Percentiles rank a stretch among this genome's conserved stretches.
These are phyloP conservation scores for Chrysomela aeneicollis DNA, from an alignment of 2,888 invertebrate genomes.

Conservation along the genomic window DNA sequence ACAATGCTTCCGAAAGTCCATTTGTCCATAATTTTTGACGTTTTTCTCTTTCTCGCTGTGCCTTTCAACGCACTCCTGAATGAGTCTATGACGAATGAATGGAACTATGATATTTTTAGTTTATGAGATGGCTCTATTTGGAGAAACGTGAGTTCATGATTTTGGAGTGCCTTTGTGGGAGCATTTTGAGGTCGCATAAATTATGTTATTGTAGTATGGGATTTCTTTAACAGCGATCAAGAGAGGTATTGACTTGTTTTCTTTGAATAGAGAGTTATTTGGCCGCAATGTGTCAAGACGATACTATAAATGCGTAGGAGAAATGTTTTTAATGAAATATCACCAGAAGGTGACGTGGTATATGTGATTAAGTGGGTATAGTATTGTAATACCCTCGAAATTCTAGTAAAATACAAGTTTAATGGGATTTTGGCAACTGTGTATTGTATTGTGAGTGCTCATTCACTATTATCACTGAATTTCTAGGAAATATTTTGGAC, in stretches of 20 bases:
- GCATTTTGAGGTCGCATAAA: conserved; percentile 58
- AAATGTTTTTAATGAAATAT: conserved; percentile 15
- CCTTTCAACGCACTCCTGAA: conserved; percentile 51
- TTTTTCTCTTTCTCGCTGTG: conserved; percentile 54
- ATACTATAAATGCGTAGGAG: conserved; percentile 33
- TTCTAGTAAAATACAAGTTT: conserved; percentile 43
- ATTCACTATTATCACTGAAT: conserved; percentile 18
- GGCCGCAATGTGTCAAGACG: conserved; percentile 52
- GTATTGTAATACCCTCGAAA: conserved; percentile 37
- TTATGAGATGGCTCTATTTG: conserved; percentile 55
- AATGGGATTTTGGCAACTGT: conserved; percentile 38
- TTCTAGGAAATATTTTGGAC: neutral
- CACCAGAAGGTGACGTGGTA: conserved; percentile 17
- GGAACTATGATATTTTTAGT: conserved; percentile 52
- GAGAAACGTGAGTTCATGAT: conserved; percentile 42
- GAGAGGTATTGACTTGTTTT: conserved; percentile 34
- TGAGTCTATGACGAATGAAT: conserved; percentile 48
- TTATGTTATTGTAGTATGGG: conserved; percentile 47
- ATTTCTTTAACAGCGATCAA: conserved; percentile 28
- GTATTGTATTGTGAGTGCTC: conserved; percentile 23
- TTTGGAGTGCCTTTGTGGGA: conserved; percentile 48
- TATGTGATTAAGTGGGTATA: conserved; percentile 26
- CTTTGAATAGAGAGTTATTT: conserved; percentile 46
- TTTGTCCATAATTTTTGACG: conserved; percentile 57
- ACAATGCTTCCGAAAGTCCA: conserved; percentile 47